These are phyloP conservation scores for Pelagia noctiluca DNA, from an alignment of 30 jellyfish, hydroid and myxozoan species.

Conservation along the genomic window DNA sequence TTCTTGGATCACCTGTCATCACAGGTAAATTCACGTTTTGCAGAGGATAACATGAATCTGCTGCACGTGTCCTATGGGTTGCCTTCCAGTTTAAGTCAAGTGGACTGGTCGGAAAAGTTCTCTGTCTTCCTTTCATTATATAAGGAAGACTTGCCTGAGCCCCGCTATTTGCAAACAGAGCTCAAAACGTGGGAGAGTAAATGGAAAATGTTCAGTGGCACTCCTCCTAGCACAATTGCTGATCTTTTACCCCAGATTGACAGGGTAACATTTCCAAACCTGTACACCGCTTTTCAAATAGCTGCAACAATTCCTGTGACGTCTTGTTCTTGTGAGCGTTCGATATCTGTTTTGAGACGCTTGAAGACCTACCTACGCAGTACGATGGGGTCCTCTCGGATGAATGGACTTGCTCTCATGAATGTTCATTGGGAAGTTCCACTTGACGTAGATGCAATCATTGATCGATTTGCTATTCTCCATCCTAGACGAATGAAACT, in stretches of 20 bases:
- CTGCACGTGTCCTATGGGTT: slow-evolving; percentile 39
- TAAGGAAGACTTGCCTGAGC: slow-evolving; percentile 68
- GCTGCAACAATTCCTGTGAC: slow-evolving; percentile 71
- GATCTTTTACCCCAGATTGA: slow-evolving; percentile 52
- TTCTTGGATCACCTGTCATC: slow-evolving; percentile 37
- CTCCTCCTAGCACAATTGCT: slow-evolving; percentile 20
- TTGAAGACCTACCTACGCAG: slow-evolving; percentile 55
- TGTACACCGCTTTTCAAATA: slow-evolving; percentile 43
- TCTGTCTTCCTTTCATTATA: slow-evolving; percentile 8
- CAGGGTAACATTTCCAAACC: slow-evolving; percentile 50
- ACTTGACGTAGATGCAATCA: slow-evolving; percentile 4
- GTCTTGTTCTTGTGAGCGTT: slow-evolving; percentile 66
- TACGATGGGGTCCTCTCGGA: slow-evolving; percentile 31
- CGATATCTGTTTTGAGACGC: slow-evolving; percentile 51
- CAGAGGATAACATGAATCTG: slow-evolving; percentile 21
- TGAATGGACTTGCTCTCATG: slow-evolving; percentile 56
- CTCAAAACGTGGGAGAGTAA: slow-evolving; percentile 44
- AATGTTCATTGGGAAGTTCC: slow-evolving; percentile 30
- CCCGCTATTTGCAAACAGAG: slow-evolving; percentile 45
- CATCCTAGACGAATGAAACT: slow-evolving; percentile 45
- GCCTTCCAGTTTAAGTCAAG: slow-evolving; percentile 18
- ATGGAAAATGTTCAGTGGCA: slow-evolving; percentile 30
- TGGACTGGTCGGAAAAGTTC: slow-evolving; percentile 37
- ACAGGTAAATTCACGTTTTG: slow-evolving; percentile 43
- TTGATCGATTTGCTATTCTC: slow-evolving; percentile 27